Evolutionary conservation across 2,888 invertebrate species (phyloP).

Genomic region (Sepioteuthis lessoniana): DNA sequence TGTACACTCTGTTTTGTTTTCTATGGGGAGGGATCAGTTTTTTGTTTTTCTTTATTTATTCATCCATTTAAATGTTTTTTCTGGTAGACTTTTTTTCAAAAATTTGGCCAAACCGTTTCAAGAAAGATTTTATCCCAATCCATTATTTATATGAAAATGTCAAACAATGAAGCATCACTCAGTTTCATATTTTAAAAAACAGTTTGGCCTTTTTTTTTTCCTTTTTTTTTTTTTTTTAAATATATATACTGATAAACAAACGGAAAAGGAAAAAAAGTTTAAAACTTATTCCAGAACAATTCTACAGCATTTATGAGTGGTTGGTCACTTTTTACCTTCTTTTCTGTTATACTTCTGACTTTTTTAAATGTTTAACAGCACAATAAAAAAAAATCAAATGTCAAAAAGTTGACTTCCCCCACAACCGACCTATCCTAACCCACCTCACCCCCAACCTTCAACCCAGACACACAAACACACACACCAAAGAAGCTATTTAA

Average conservation of each 20-base stretch:
- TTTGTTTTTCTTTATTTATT: neutral
- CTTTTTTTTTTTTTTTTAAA: neutral
- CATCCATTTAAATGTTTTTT: neutral
- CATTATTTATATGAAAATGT: neutral
- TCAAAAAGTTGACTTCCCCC: neutral
- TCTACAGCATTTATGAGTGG: neutral
- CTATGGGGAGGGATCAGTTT: neutral
- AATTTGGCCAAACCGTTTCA: neutral
- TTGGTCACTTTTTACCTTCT: neutral
- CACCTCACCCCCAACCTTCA: slow-evolving; percentile 33
- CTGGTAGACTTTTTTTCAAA: too few species aligned
- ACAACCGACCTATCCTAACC: neutral
- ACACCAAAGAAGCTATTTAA: neutral
- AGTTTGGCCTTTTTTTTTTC: neutral
- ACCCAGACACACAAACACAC: slow-evolving; percentile 21
- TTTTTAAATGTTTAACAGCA: neutral
- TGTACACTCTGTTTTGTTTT: neutral
- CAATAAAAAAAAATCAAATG: neutral
- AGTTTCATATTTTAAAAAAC: neutral
- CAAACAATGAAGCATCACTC: neutral
- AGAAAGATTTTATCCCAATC: neutral
- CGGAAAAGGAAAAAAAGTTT: neutral
- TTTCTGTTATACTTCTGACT: slow-evolving; percentile 14
- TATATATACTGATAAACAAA: neutral
- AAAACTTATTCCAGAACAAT: neutral